Conservation (phyloP, 2,888 invertebrate genomes). For the Chrysolina oricalcia region DNA sequence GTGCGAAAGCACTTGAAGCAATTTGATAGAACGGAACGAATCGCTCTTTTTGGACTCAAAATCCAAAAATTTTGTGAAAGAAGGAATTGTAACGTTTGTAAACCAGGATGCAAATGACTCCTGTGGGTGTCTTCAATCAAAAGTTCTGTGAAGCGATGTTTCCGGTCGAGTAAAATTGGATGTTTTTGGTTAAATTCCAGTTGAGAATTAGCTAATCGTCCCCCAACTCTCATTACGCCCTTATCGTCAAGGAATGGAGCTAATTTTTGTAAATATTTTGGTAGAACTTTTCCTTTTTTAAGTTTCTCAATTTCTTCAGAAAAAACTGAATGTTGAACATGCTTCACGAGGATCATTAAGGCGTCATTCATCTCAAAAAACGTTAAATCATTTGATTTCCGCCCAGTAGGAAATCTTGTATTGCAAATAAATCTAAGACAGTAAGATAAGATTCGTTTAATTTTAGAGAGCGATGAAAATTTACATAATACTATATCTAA, state of each 20-base stretch:
- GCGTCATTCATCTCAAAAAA: background rate
- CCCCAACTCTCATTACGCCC: background rate
- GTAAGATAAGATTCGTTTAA: no score
- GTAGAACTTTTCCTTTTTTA: background rate
- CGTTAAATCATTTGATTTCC: no score
- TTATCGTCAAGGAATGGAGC: background rate
- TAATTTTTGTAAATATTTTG: background rate
- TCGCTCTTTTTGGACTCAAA: slow-evolving; percentile 22
- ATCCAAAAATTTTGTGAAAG: background rate
- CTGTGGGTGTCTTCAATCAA: background rate
- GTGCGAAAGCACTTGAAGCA: slow-evolving; percentile 50
- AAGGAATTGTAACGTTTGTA: background rate
- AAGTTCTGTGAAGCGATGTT: slow-evolving; percentile 4
- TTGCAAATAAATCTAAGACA: no score
- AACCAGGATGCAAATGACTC: background rate
- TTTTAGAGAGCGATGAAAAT: no score
- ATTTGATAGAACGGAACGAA: slow-evolving; percentile 34
- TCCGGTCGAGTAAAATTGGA: background rate
- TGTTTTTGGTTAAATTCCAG: background rate
- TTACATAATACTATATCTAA: no score
- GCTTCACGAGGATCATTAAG: background rate
- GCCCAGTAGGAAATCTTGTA: no score
- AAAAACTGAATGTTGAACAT: background rate
- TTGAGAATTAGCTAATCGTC: background rate
- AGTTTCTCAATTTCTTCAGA: background rate